Percentiles rank a stretch among this genome's conserved stretches.
phyloP scores from a whole-genome alignment of 1,140 invertebrate genomes.

The Aphidius gifuensis region DNA sequence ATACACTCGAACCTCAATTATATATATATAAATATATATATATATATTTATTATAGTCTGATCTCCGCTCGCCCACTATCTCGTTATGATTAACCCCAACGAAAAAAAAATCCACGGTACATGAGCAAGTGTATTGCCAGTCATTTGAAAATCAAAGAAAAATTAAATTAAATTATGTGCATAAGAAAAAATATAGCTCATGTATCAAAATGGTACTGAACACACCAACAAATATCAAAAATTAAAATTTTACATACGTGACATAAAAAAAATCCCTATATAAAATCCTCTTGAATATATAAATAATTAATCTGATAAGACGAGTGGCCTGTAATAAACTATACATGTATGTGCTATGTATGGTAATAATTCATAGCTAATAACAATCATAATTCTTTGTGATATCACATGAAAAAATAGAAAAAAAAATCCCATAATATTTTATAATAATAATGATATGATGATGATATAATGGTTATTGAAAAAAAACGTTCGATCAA shows the following conservation, averaged over 20 bases:
- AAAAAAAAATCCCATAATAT: too few relatives aligned
- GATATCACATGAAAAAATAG: too few relatives aligned
- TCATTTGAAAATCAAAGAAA: slow-evolving; percentile 17
- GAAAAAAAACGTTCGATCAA: slow-evolving; percentile 53
- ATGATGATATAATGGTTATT: slow-evolving; percentile 54
- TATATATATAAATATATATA: not conserved
- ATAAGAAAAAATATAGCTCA: too few relatives aligned
- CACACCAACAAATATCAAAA: too few relatives aligned
- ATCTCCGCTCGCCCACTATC: slow-evolving; percentile 56
- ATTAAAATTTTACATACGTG: too few relatives aligned
- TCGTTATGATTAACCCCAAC: slow-evolving; percentile 31
- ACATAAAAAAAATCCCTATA: too few relatives aligned
- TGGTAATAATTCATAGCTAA: too few relatives aligned
- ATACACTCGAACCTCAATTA: slow-evolving; percentile 10
- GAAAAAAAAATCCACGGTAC: slow-evolving; percentile 5
- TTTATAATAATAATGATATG: slow-evolving; percentile 55
- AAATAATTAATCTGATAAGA: too few relatives aligned
- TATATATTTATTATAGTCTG: slow-evolving; percentile 42
- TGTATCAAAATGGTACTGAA: too few relatives aligned
- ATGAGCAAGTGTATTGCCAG: slow-evolving; percentile 3
- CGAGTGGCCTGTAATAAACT: slow-evolving; percentile 54
- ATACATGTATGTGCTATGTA: too few relatives aligned
- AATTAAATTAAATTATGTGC: too few relatives aligned
- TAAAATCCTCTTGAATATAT: too few relatives aligned
- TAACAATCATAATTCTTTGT: slow-evolving; percentile 56